A percentile compares a stretch with the other conserved stretches of the same genome.
Evolutionary conservation across 92 coral and sea anemone species (phyloP).

Genomic region (Parazoanthus swiftii): DNA sequence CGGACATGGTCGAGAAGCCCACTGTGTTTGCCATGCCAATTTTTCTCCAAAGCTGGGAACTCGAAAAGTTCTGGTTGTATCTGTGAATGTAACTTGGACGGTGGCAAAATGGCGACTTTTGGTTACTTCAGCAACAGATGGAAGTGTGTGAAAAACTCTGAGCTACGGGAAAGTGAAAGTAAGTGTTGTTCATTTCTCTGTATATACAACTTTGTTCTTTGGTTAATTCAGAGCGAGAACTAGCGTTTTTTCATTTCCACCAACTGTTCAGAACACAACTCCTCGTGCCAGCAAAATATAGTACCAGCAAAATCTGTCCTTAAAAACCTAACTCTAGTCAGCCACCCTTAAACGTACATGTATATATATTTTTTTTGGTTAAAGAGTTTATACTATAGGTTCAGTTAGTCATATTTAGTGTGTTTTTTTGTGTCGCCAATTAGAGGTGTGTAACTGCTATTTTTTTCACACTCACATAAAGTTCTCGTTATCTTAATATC

Average conservation of each 20-base stretch:
- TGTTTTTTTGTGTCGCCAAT: too few relatives aligned
- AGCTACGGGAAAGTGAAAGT: neutral
- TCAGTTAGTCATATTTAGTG: too few relatives aligned
- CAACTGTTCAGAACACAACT: too few relatives aligned
- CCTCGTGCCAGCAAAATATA: too few relatives aligned
- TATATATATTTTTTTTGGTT: too few relatives aligned
- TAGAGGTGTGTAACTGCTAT: too few relatives aligned
- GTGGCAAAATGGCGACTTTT: neutral
- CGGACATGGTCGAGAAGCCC: neutral
- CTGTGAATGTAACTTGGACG: neutral
- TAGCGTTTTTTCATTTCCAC: neutral
- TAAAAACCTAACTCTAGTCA: too few relatives aligned
- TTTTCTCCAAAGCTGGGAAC: neutral
- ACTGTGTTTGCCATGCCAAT: neutral
- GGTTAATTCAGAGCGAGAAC: neutral
- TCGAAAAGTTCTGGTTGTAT: neutral
- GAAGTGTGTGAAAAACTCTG: neutral
- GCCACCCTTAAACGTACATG: too few relatives aligned
- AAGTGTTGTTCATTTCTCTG: neutral
- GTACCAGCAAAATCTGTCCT: too few relatives aligned
- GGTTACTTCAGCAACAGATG: neutral
- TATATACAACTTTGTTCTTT: neutral
- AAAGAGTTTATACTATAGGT: too few relatives aligned
- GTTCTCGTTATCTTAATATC: too few relatives aligned
- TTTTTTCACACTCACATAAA: neutral